Evolutionary conservation across 2,113 vertebrate species (phyloP).

Genomic region (Felis chaus): DNA sequence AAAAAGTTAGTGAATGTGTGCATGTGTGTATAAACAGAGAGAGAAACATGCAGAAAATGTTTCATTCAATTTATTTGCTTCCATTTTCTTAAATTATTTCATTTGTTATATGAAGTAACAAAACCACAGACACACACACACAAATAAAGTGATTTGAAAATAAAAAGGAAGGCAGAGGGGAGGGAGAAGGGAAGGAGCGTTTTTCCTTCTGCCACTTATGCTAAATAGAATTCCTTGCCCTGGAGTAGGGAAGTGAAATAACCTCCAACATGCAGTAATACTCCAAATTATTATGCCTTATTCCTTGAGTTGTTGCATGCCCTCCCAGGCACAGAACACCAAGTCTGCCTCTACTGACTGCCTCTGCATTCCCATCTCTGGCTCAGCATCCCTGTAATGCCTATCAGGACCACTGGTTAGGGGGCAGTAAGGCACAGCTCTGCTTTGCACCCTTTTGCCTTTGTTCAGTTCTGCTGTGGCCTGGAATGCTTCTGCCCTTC

Average conservation of each 20-base stretch:
- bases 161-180: background rate
- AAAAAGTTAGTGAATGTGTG: background rate
- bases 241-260: background rate
- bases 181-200: background rate
- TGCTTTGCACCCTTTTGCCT: background rate
- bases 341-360: background rate
- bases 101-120: background rate
- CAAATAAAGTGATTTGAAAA: background rate
- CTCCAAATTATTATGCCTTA: background rate
- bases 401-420: background rate
- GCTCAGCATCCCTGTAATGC: background rate
- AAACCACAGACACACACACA: background rate
- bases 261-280: background rate
- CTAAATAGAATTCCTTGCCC: background rate
- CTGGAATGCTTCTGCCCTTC: background rate
- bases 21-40: background rate
- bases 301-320: background rate
- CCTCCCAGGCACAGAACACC: background rate
- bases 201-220: background rate
- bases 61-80: background rate
- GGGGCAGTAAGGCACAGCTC: too few species aligned
- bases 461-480: background rate
- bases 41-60: background rate
- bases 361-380: background rate
- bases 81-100: background rate